Evolutionary conservation across 2,113 vertebrate species (phyloP), one percentile per base, ranked within the genome.

Genomic region (Tupaia chinensis): DNA sequence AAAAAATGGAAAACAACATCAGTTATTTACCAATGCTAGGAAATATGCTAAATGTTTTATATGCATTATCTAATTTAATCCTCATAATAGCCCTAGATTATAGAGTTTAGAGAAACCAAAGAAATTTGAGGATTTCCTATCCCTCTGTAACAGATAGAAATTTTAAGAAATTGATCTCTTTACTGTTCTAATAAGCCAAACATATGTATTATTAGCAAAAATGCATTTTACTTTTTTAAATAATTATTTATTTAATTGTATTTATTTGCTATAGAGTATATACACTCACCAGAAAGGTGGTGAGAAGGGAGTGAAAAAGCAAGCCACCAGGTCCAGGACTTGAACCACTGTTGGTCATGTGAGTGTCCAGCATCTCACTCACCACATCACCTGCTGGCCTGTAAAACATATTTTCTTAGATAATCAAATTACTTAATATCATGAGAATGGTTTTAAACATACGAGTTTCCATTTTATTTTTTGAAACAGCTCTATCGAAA

Each of bases 101-200:
- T 79, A 19, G 29, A 10, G 3, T 34, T 7, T 58, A 69, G 29
- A 69, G 44, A 89, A 68, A 32, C 25, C 0, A 25, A 89, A 66
- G 10, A 10, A 23, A 29, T 0, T n/a, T n/a, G 1, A 11, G 9
- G 9, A 1, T 56, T 78, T 68, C 32, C 23, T 54, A 16, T 5
- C 13, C 56, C 17, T 44, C 4, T 72, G 20, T 2, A 63, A 20
- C n/a, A 88, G 25, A 76, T 54, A 16, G 22, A 60, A 44, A 4
- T 65, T 54, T n/a, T 32, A 88, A 54, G 34, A n/a, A 54, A 53
- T 3, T 66, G 34, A 66, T 54, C 1, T 10, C 5, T n/a, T 53
- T 78, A n/a, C 44, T 17, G 9, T 22, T 27, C 27, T 17, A 32
- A 44, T 44, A 44, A 44, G 44, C 44, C 44, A 44, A 44, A 44